Conservation (phyloP, 2,797 vertebrate genomes). For the Sternarchorhynchus goeldii region DNA sequence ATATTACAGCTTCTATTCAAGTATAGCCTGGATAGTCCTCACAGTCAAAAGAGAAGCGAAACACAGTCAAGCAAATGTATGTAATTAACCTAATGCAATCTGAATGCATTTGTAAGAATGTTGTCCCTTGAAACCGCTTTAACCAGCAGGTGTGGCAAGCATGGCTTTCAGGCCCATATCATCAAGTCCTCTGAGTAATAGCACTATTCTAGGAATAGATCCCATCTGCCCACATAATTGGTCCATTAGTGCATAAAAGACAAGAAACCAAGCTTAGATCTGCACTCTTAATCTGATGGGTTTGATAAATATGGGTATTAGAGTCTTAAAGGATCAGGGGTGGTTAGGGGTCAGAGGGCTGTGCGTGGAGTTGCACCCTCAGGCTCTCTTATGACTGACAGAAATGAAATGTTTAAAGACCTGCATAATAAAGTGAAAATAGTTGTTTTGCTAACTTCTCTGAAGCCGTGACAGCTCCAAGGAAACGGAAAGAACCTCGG, state of each 20-base stretch:
- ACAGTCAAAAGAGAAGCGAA: neutral
- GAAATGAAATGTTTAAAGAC: too few species aligned
- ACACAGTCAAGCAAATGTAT: neutral
- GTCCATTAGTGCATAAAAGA: slow-evolving; percentile 30
- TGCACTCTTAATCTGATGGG: neutral
- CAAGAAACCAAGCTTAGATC: slow-evolving; percentile 9
- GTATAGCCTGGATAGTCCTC: too few species aligned
- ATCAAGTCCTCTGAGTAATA: neutral
- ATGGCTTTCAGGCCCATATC: neutral
- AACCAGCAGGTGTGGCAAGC: neutral
- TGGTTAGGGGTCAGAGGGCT: neutral
- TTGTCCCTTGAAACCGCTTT: neutral
- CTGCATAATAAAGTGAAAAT: too few species aligned
- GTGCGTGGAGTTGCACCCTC: too few species aligned
- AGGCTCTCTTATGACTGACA: too few species aligned
- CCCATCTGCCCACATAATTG: slow-evolving; percentile 14
- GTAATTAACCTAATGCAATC: slow-evolving; percentile 16
- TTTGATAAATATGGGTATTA: neutral
- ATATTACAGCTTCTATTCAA: too few species aligned
- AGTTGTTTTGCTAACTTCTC: too few species aligned
- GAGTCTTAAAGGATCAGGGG: neutral
- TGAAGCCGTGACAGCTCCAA: too few species aligned
- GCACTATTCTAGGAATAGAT: slow-evolving; percentile 24
- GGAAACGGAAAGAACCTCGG: too few species aligned
- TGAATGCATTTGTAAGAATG: neutral